Conservation (phyloP, 2,888 invertebrate genomes). For the Yponomeuta plumbellus region DNA sequence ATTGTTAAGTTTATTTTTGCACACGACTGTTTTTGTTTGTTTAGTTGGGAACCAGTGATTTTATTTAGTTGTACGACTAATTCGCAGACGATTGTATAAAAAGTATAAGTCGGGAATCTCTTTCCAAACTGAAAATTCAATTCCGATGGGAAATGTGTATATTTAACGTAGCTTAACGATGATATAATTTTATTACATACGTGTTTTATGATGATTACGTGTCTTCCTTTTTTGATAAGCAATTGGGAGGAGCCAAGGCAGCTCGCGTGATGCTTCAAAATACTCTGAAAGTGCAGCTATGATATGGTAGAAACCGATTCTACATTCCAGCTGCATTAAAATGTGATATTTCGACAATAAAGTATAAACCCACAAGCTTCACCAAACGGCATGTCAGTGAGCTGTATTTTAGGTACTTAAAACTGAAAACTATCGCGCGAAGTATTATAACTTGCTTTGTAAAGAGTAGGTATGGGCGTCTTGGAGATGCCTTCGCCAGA, state of each 20-base stretch:
- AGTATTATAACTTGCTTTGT: conserved; percentile 43
- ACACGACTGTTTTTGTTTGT: conserved; percentile 10
- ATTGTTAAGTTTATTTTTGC: conserved; percentile 59
- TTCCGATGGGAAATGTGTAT: background rate
- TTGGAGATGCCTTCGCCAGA: conserved; percentile 54
- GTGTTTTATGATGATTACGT: conserved; percentile 34
- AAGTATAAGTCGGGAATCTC: conserved; percentile 11
- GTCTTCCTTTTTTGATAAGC: conserved; percentile 61
- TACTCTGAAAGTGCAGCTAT: conserved; percentile 33
- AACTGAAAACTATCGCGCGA: conserved; percentile 54
- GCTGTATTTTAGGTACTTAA: conserved; percentile 53
- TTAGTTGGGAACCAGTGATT: conserved; percentile 31
- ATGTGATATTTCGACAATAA: conserved; percentile 15
- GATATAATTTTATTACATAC: background rate
- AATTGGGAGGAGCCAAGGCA: conserved; percentile 22
- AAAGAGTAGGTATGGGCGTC: conserved; percentile 38
- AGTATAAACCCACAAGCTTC: conserved; percentile 8
- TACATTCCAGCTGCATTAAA: conserved; percentile 62
- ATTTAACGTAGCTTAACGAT: conserved; percentile 4
- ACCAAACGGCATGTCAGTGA: conserved; percentile 9
- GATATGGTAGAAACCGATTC: conserved; percentile 31
- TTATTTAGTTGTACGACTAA: conserved; percentile 24
- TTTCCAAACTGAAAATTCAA: conserved; percentile 3
- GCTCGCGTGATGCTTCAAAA: conserved; percentile 35
- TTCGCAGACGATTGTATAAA: conserved; percentile 23